Percentiles rank a stretch among this genome's conserved stretches.
phyloP scores from a whole-genome alignment of 2,888 invertebrate species.

The Tridacna crocea region DNA sequence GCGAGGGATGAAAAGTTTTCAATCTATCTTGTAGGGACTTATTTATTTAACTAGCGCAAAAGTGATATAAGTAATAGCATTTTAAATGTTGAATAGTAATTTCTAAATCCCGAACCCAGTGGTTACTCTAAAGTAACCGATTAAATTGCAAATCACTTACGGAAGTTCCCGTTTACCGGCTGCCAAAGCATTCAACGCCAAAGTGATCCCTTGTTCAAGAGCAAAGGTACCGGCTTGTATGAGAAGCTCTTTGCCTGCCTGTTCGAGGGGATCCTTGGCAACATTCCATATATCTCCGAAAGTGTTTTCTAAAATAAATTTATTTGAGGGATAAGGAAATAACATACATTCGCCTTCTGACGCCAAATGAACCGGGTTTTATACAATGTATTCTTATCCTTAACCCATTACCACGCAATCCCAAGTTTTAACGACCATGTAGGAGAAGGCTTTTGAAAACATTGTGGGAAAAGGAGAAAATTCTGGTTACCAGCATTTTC shows the following conservation, averaged over 20 bases:
- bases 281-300: constrained; percentile 57
- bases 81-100: too few species aligned
- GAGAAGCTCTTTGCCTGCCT: constrained; percentile 46
- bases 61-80: too few species aligned
- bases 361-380: neutral
- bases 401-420: too few species aligned
- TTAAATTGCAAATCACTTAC: constrained; percentile 26
- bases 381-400: too few species aligned
- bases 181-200: constrained; percentile 50
- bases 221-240: constrained; percentile 44
- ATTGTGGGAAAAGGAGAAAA: neutral
- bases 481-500: neutral
- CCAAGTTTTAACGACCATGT: too few species aligned
- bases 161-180: constrained; percentile 52
- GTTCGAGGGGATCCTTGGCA: constrained; percentile 50
- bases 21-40: too few species aligned
- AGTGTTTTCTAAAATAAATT: constrained; percentile 34
- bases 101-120: too few species aligned
- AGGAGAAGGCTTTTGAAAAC: too few species aligned
- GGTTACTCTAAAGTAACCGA: too few species aligned
- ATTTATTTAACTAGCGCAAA: too few species aligned
- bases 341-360: neutral
- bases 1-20: too few species aligned
- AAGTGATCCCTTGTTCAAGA: constrained; percentile 40
- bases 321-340: neutral